Evolutionary conservation across 1,140 invertebrate genomes (phyloP).

Genomic region (Sinonovacula constricta): DNA sequence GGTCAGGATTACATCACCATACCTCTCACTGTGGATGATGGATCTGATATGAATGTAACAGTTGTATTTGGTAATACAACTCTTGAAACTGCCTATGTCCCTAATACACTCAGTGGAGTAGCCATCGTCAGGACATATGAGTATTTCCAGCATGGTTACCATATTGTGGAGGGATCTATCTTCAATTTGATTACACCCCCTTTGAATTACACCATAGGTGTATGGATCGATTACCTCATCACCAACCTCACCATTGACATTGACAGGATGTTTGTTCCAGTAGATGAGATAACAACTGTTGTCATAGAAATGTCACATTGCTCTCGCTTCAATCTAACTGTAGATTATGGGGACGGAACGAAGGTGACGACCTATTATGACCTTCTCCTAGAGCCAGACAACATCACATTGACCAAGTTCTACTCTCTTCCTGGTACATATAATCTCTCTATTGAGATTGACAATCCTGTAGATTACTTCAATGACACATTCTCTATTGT

Average conservation of each 20-base stretch:
- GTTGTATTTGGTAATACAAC: constrained; percentile 39
- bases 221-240: constrained; percentile 58
- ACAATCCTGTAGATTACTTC: constrained; percentile 52
- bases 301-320: constrained; percentile 50
- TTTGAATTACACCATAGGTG: constrained; percentile 25
- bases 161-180: constrained; percentile 35
- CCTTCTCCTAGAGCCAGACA: constrained; percentile 30
- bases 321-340: constrained; percentile 50
- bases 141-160: constrained; percentile 43
- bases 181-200: constrained; percentile 46
- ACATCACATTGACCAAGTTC: constrained; percentile 17
- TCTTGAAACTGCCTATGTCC: constrained; percentile 24
- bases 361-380: constrained; percentile 14
- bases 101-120: constrained; percentile 16
- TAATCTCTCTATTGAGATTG: constrained; percentile 32
- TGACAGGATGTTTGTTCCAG: constrained; percentile 48
- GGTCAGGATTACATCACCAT: constrained; percentile 17
- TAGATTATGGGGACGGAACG: constrained; percentile 42
- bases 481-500: constrained; percentile 32
- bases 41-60: constrained; percentile 34
- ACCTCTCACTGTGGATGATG: constrained; percentile 20
- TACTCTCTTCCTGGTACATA: constrained; percentile 49
- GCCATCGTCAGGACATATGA: constrained; percentile 32
- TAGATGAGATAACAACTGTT: constrained; percentile 47
- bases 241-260: constrained; percentile 39